Conservation (phyloP, 2,113 vertebrate species). For the Natator depressus region DNA sequence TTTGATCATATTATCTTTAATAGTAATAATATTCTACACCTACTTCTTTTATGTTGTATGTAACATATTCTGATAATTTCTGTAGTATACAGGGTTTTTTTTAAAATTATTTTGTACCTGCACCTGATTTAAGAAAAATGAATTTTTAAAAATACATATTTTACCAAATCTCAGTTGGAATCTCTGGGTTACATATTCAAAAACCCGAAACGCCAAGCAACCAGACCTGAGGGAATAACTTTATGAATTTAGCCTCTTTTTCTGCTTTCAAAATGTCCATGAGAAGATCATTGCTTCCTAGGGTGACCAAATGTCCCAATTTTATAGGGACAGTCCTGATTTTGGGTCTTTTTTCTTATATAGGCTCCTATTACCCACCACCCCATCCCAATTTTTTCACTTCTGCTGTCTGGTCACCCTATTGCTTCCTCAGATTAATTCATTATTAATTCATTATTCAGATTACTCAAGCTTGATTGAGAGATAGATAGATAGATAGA, state of each 20-base stretch:
- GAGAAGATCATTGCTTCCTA: neutral
- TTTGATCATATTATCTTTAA: neutral
- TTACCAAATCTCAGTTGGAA: neutral
- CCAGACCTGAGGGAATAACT: neutral
- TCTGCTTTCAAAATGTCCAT: constrained; percentile 4
- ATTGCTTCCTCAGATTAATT: no score
- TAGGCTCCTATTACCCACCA: no score
- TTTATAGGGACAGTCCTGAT: no score
- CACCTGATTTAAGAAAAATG: neutral
- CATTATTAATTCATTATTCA: neutral
- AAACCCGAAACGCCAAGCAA: neutral
- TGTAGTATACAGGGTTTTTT: neutral
- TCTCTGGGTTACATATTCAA: neutral
- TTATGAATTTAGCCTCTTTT: neutral
- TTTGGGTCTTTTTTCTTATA: no score
- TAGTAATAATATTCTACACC: fast-evolving
- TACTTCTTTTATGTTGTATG: neutral
- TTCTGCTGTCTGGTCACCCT: no score
- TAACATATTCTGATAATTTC: neutral
- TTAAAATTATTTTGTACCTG: neutral
- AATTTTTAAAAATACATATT: neutral
- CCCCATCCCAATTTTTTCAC: no score
- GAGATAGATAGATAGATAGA: no score
- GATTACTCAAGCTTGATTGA: neutral
- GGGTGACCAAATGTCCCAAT: no score